Percentiles rank a stretch among this genome's conserved stretches.
These are phyloP conservation scores for Tapera naevia DNA, from an alignment of 2,797 vertebrate species.

Conservation along the genomic window DNA sequence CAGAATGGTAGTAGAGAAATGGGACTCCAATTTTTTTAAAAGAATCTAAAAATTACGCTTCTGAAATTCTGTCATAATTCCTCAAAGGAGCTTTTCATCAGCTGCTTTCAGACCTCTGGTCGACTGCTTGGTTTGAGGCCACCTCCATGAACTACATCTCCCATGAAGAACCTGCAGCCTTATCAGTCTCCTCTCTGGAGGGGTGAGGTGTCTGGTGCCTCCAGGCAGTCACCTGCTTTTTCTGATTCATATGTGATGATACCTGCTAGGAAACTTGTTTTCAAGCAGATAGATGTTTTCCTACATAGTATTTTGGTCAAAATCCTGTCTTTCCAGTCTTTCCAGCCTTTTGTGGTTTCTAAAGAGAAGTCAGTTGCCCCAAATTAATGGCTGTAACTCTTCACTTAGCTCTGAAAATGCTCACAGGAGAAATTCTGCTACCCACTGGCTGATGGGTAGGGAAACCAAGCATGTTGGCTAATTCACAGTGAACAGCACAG, in stretches of 20 bases:
- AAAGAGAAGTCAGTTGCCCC: not conserved
- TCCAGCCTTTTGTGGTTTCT: not conserved
- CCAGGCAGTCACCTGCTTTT: not conserved
- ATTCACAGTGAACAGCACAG: not conserved
- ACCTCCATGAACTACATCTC: not conserved
- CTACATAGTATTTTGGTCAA: not conserved
- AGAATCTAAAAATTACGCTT: not conserved
- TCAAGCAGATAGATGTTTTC: not conserved
- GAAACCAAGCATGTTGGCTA: not conserved
- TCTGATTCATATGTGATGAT: not conserved
- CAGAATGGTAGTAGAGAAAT: not conserved
- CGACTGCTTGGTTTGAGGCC: fast-evolving
- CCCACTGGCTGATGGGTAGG: not conserved
- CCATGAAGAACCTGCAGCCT: not conserved
- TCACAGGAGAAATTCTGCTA: not conserved
- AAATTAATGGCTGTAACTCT: not conserved
- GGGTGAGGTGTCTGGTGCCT: not conserved
- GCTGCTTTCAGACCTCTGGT: not conserved
- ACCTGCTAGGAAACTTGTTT: not conserved
- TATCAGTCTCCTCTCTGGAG: not conserved
- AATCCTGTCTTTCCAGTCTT: not conserved
- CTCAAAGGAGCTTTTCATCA: not conserved
- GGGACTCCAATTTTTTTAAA: not conserved
- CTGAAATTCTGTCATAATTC: not conserved
- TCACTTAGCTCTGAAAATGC: not conserved